phyloP scores from a whole-genome alignment of 2,888 invertebrate species.

The Lasioglossum leucozonium region DNA sequence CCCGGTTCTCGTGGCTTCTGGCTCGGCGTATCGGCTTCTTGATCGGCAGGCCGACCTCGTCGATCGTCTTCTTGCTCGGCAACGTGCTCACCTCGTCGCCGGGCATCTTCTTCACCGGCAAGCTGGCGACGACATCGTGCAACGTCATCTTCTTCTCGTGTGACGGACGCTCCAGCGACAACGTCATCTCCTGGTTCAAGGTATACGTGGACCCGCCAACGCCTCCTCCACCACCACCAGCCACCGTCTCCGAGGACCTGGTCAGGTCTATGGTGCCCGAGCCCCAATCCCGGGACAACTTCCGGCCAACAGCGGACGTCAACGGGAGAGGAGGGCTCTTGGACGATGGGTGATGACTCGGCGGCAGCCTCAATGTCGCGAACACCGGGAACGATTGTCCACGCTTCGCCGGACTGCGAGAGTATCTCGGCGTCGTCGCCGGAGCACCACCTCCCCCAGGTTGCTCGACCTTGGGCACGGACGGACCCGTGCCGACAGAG shows the following conservation, averaged over 20 bases:
- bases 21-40: conserved; percentile 82
- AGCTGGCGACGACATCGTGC: not conserved
- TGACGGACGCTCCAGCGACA: conserved; percentile 70
- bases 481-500: conserved; percentile 71
- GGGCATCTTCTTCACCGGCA: not conserved
- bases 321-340: conserved; percentile 80
- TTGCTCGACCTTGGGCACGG: conserved; percentile 61
- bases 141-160: conserved; percentile 68
- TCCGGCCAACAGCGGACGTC: conserved; percentile 81
- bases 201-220: conserved; percentile 74
- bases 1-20: conserved; percentile 82
- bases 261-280: conserved; percentile 80
- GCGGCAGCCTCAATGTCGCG: conserved; percentile 79
- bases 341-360: conserved; percentile 70
- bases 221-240: conserved; percentile 22
- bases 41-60: conserved; percentile 24
- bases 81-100: not conserved
- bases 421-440: conserved; percentile 77
- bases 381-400: conserved; percentile 83
- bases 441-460: conserved; percentile 68
- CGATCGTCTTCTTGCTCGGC: not conserved
- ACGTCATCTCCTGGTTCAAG: conserved; percentile 74
- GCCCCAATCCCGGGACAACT: conserved; percentile 83
- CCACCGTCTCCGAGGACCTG: conserved; percentile 80
- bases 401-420: conserved; percentile 82